Evolutionary conservation across 2,888 invertebrate genomes (phyloP).

Genomic region (Encarsia formosa): DNA sequence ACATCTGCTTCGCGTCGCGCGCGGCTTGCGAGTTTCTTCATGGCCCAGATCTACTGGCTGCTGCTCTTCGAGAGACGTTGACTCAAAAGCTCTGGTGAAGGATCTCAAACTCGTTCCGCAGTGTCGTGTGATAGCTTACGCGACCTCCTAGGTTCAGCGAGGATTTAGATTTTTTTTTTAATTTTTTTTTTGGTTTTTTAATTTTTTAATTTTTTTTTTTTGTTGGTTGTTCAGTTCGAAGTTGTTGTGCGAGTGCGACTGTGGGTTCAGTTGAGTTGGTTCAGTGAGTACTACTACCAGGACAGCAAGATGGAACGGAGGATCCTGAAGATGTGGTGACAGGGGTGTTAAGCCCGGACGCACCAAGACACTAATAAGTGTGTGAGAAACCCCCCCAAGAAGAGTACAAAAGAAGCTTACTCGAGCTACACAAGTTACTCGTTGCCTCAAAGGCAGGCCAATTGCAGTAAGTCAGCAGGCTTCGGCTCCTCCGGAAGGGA

Average conservation of each 20-base stretch:
- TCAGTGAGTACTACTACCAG: slow-evolving; percentile 11
- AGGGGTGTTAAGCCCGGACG: slow-evolving; percentile 39
- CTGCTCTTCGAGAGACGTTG: slow-evolving; percentile 42
- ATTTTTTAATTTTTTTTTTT: background rate
- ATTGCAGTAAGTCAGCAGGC: no score
- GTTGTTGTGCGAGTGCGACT: background rate
- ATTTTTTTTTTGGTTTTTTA: no score
- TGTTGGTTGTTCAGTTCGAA: background rate
- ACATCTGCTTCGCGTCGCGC: no score
- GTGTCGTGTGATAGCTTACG: background rate
- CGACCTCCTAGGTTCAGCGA: no score
- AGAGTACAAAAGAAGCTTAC: no score
- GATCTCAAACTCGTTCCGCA: background rate
- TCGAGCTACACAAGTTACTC: no score
- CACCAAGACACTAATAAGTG: slow-evolving; percentile 49
- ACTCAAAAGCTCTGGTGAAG: slow-evolving; percentile 2
- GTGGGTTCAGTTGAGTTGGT: background rate
- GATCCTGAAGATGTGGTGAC: slow-evolving; percentile 50
- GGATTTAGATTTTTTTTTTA: no score
- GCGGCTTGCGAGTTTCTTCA: slow-evolving; percentile 19
- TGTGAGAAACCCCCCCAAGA: no score
- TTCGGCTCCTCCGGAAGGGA: no score
- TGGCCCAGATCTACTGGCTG: slow-evolving; percentile 44
- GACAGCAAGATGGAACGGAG: slow-evolving; percentile 48
- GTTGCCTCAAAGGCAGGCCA: no score